A percentile compares a stretch with the other conserved stretches of the same genome.
These are phyloP conservation scores for Aphidius colemani DNA, from an alignment of 2,888 invertebrate species.

Conservation along the genomic window DNA sequence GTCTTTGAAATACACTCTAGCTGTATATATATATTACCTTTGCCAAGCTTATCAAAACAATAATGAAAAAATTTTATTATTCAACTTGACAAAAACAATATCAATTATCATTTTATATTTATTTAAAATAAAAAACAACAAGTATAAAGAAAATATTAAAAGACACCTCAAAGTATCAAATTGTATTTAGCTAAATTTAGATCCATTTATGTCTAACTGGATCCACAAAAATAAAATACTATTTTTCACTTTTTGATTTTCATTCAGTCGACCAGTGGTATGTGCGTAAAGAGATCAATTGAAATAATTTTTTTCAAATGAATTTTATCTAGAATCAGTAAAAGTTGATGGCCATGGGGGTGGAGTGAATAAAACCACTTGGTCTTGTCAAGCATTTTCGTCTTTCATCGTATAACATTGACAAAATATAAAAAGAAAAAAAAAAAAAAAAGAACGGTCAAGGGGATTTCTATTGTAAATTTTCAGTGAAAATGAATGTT, in stretches of 20 bases:
- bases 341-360: constrained; percentile 10
- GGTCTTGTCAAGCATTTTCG: constrained; percentile 8
- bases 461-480: constrained; percentile 34
- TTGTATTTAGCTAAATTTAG: too few species aligned
- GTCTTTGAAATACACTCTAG: neutral
- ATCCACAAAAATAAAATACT: too few species aligned
- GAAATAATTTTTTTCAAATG: constrained; percentile 40
- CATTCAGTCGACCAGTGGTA: too few species aligned
- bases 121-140: too few species aligned
- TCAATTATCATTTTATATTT: too few species aligned
- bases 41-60: neutral
- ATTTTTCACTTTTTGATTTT: too few species aligned
- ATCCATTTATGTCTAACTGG: too few species aligned
- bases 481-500: constrained; percentile 46
- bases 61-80: too few species aligned
- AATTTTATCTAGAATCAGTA: constrained; percentile 52
- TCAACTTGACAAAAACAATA: too few species aligned
- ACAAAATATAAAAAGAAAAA: constrained; percentile 41
- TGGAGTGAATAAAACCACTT: constrained; percentile 26
- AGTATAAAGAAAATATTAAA: too few species aligned
- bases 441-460: constrained; percentile 30
- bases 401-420: constrained; percentile 34
- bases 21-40: constrained; percentile 18
- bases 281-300: constrained; percentile 9
- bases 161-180: too few species aligned